Evolutionary conservation across 2,888 invertebrate genomes (phyloP), one percentile per base, ranked within the genome.

Genomic region (Acanthosoma haemorrhoidale): DNA sequence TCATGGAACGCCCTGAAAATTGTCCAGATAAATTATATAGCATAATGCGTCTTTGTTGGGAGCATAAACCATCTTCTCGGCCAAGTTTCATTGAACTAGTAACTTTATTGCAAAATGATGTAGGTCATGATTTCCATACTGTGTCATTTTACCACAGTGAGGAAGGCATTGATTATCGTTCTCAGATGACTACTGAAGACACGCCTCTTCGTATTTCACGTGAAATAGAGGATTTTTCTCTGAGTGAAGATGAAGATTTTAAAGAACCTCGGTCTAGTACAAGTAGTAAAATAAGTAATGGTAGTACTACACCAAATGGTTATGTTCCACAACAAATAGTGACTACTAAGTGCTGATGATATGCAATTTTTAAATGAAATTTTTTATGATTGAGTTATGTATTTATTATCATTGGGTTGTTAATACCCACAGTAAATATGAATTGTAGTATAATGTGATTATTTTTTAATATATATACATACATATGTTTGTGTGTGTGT

Each of bases 1-100:
- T 94, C 58, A 95, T 98, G 94, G 94, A 94, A 80, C 87, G 91
- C 72, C 99, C 98, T 0, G 94, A 94, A 80, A 92, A 94, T 80
- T 98, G 98, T 81, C 96, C 97, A 1, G 92, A 94, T 78, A 87
- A 90, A 76, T 83, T 98, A 79, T 95, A 93, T 81, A 86, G 88
- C 75, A 82, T 98, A 74, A 99, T 99, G 98, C 85, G 88, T 75
- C 84, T 85, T 74, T 97, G 96, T 80, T 99, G 98, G 98, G 86
- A 89, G 77, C 91, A 91, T 80, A 87, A 91, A 76, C 87, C 92
- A 0, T 82, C 83, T 36, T 83, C 85, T 66, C 84, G 98, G 70
- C 97, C 97, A 29, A 84, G 88, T 70, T 99, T 99, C 83, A 84
- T 92, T 76, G 88, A 88, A 74, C 87, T 94, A 18, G 90, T 92